Conservation (phyloP, 2,113 vertebrate genomes). For the Hiodon tergisus region DNA sequence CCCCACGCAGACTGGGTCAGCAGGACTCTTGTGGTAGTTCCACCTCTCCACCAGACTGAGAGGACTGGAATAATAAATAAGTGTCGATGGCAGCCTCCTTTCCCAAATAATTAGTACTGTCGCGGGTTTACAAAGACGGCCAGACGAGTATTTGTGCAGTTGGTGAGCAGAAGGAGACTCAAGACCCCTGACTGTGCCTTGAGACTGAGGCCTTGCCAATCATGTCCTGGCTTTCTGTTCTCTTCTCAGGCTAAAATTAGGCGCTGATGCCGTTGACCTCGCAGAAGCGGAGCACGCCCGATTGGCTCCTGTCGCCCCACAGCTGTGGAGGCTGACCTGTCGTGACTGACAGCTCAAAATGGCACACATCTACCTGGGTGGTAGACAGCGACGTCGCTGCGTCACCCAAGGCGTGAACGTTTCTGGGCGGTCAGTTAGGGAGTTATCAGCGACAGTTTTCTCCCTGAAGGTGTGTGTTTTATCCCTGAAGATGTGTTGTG, state of each 20-base stretch:
- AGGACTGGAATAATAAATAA: conserved; percentile 67
- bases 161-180: conserved; percentile 60
- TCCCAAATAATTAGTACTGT: conserved; percentile 66
- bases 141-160: conserved; percentile 70
- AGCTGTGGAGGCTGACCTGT: conserved; percentile 31
- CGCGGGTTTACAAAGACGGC: conserved; percentile 49
- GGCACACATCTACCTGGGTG: conserved; percentile 47
- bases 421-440: too few relatives aligned
- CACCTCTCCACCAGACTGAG: conserved; percentile 49
- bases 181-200: conserved; percentile 55
- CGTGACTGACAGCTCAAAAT: conserved; percentile 50
- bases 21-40: neutral
- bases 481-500: too few relatives aligned
- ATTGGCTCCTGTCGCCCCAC: conserved; percentile 45
- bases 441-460: too few relatives aligned
- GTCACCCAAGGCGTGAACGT: too few relatives aligned
- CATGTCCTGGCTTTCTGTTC: conserved; percentile 42
- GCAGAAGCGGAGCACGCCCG: conserved; percentile 45
- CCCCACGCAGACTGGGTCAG: neutral
- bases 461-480: too few relatives aligned
- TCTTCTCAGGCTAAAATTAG: conserved; percentile 51
- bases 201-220: conserved; percentile 58
- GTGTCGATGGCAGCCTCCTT: conserved; percentile 53
- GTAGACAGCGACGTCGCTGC: too few relatives aligned
- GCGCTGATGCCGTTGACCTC: conserved; percentile 36